Percentiles rank a stretch among this genome's conserved stretches.
These are phyloP conservation scores for Drosophila varians DNA, from an alignment of 1,140 invertebrate species.

Conservation along the genomic window DNA sequence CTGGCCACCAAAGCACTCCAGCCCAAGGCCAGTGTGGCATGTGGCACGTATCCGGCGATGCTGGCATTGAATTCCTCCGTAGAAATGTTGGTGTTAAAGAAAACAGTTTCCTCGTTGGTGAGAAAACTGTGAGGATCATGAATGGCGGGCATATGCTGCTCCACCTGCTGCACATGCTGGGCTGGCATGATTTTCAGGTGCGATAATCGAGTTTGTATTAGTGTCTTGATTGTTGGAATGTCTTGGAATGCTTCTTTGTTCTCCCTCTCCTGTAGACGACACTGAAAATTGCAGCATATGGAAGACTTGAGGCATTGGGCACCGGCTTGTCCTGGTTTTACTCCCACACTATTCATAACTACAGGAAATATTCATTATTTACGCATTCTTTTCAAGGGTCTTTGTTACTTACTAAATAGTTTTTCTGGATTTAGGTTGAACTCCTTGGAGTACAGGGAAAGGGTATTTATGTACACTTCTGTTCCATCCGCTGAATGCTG, in stretches of 20 bases:
- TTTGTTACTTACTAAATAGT: slow-evolving; percentile 63
- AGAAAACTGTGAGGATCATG: slow-evolving; percentile 72
- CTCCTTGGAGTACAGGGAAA: slow-evolving; percentile 71
- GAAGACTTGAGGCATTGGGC: slow-evolving; percentile 62
- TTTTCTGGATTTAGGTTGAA: slow-evolving; percentile 63
- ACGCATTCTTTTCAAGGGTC: background rate
- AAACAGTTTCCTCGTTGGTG: slow-evolving; percentile 74
- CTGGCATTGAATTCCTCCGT: slow-evolving; percentile 79
- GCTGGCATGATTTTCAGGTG: slow-evolving; percentile 53
- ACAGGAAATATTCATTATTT: background rate
- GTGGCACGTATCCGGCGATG: slow-evolving; percentile 59
- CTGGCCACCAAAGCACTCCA: slow-evolving; percentile 69
- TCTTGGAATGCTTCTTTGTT: slow-evolving; percentile 34
- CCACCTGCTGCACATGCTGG: slow-evolving; percentile 43
- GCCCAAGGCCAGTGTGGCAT: slow-evolving; percentile 66
- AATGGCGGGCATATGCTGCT: slow-evolving; percentile 45
- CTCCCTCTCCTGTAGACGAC: slow-evolving; percentile 44
- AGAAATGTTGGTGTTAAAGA: slow-evolving; percentile 70
- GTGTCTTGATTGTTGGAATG: slow-evolving; percentile 41
- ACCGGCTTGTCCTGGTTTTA: slow-evolving; percentile 58
- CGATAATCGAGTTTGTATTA: slow-evolving; percentile 63
- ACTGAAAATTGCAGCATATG: slow-evolving; percentile 67
- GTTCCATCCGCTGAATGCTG: slow-evolving; percentile 87
- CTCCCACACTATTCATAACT: slow-evolving; percentile 78
- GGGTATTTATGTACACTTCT: slow-evolving; percentile 84